These are phyloP conservation scores for Oscheius sp. DNA, from an alignment of 1,140 invertebrate genomes.

Conservation along the genomic window DNA sequence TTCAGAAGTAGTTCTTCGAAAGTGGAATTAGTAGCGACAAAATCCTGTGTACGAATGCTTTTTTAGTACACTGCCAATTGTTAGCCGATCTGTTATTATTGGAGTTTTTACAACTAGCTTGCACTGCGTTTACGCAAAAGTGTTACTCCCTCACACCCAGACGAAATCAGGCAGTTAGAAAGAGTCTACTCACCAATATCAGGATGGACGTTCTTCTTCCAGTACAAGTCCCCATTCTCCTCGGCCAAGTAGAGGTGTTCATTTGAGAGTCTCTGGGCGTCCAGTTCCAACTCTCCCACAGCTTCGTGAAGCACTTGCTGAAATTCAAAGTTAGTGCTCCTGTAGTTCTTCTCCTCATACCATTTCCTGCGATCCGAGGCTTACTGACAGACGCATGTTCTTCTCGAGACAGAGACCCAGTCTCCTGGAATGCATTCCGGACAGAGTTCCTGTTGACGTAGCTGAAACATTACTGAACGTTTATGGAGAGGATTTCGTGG, in stretches of 20 bases:
- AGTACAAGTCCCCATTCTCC: neutral
- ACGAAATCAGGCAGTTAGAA: too few species aligned
- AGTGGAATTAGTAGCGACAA: too few species aligned
- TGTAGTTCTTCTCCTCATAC: neutral
- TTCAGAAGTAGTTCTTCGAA: too few species aligned
- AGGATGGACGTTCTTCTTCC: conserved; percentile 1
- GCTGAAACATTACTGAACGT: neutral
- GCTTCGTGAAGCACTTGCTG: neutral
- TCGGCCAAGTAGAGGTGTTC: neutral
- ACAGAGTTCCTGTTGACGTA: neutral
- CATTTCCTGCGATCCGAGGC: neutral
- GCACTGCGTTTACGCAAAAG: too few species aligned
- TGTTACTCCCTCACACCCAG: too few species aligned
- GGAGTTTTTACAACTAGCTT: too few species aligned
- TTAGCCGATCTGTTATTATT: too few species aligned
- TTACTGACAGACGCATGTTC: neutral
- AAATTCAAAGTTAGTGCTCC: neutral
- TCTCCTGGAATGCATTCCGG: neutral
- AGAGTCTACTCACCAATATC: neutral
- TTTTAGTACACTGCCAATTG: too few species aligned
- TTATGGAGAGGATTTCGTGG: too few species aligned
- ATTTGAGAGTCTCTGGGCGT: neutral
- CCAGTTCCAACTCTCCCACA: neutral
- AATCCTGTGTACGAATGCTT: too few species aligned
- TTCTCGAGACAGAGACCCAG: neutral